Conservation (phyloP, 2,797 vertebrate genomes). For the Odontamblyopus lacepedii region DNA sequence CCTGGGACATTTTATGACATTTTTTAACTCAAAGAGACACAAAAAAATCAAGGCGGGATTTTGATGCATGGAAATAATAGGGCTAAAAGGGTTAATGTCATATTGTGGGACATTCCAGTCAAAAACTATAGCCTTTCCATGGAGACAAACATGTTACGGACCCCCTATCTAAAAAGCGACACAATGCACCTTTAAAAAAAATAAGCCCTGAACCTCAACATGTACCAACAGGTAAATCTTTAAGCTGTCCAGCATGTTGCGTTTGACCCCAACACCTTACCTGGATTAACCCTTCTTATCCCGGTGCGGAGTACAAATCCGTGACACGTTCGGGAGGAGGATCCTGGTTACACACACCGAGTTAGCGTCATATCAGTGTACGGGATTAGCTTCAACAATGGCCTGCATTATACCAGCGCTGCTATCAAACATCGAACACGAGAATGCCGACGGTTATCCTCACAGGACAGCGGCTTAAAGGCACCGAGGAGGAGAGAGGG, state of each 20-base stretch:
- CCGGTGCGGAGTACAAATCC: constrained; percentile 53
- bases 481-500: too few relatives aligned
- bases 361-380: constrained; percentile 65
- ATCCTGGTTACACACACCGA: constrained; percentile 66
- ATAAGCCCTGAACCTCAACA: neutral
- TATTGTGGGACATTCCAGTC: too few relatives aligned
- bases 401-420: constrained; percentile 33
- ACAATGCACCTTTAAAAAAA: neutral
- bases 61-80: too few relatives aligned
- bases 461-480: neutral
- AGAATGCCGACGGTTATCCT: constrained; percentile 1
- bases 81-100: too few relatives aligned
- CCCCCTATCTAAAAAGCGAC: neutral
- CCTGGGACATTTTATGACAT: too few relatives aligned
- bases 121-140: too few relatives aligned
- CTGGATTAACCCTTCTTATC: constrained; percentile 65
- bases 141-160: too few relatives aligned
- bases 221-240: constrained; percentile 7
- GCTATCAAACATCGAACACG: constrained; percentile 50
- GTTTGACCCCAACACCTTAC: constrained; percentile 62
- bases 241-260: constrained; percentile 25
- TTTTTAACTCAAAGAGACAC: too few relatives aligned
- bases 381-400: constrained; percentile 64
- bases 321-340: constrained; percentile 38
- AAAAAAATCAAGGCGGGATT: too few relatives aligned